Conservation (phyloP, 2,113 vertebrate species). For the Corythornis cristatus region DNA sequence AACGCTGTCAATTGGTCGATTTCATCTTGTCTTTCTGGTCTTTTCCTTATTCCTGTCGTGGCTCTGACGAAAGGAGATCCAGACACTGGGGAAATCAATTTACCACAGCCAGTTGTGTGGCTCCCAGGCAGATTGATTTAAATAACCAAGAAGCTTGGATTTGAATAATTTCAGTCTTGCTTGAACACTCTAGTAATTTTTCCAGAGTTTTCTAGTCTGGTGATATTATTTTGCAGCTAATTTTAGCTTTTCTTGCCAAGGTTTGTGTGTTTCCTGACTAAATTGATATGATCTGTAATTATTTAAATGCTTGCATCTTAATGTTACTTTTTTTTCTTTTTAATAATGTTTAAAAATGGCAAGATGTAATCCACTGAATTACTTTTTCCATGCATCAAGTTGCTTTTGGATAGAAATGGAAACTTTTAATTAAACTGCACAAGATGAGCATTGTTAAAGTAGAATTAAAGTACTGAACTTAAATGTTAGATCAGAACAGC, state of each 20-base stretch:
- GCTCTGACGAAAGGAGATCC: not conserved
- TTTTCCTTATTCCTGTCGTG: not conserved
- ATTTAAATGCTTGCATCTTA: constrained; percentile 58
- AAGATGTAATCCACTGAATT: constrained; percentile 13
- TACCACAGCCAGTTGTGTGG: constrained; percentile 20
- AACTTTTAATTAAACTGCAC: constrained; percentile 28
- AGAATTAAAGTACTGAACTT: not conserved
- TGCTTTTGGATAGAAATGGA: constrained; percentile 1
- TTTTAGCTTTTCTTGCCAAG: constrained; percentile 46
- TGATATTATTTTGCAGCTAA: constrained; percentile 20
- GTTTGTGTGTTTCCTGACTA: constrained; percentile 18
- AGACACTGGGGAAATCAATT: constrained; percentile 42
- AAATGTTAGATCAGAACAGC: not conserved
- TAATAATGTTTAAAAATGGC: constrained; percentile 41
- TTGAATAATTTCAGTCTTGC: constrained; percentile 49
- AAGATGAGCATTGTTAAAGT: not conserved
- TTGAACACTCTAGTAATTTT: constrained; percentile 26
- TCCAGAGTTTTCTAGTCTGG: constrained; percentile 43
- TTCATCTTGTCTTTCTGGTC: constrained; percentile 4
- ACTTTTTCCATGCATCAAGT: not conserved
- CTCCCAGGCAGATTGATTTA: constrained; percentile 60
- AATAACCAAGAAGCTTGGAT: constrained; percentile 27
- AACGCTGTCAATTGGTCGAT: not conserved
- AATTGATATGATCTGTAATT: constrained; percentile 49
- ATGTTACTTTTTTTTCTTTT: constrained; percentile 39